Conservation (phyloP, 2,888 invertebrate species). For the Leptopilina myrica region DNA sequence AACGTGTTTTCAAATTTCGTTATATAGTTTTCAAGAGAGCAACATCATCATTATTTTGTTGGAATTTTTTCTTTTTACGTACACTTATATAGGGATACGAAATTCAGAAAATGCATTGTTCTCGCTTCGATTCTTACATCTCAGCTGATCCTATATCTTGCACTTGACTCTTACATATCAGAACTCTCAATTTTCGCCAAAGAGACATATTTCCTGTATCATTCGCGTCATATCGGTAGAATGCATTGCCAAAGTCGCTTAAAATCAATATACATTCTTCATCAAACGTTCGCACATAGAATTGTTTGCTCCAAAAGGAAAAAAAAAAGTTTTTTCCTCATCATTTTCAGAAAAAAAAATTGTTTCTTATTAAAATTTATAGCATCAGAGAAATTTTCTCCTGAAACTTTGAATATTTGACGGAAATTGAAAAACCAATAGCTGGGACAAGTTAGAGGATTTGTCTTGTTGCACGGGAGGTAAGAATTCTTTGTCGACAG, state of each 20-base stretch:
- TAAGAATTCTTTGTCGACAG: no score
- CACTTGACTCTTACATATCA: slow-evolving; percentile 32
- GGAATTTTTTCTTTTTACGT: neutral
- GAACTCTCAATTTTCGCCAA: slow-evolving; percentile 26
- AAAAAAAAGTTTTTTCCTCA: no score
- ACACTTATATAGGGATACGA: neutral
- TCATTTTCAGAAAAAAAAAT: no score
- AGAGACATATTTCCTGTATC: slow-evolving; percentile 29
- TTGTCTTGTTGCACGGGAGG: no score
- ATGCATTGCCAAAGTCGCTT: slow-evolving; percentile 18
- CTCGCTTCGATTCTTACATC: slow-evolving; percentile 2
- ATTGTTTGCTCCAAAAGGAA: neutral
- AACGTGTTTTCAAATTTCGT: no score
- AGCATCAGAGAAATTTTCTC: no score
- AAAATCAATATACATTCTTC: neutral
- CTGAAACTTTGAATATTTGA: no score
- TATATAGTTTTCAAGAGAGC: slow-evolving; percentile 3
- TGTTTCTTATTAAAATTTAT: no score
- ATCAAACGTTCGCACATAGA: no score
- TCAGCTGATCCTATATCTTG: slow-evolving; percentile 20
- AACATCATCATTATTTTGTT: slow-evolving; percentile 14
- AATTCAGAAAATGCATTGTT: neutral
- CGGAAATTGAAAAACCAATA: no score
- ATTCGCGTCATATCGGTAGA: neutral
- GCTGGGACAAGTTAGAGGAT: no score